These are phyloP conservation scores for Lepidurus arcticus DNA, from an alignment of 1,140 invertebrate genomes.

Conservation along the genomic window DNA sequence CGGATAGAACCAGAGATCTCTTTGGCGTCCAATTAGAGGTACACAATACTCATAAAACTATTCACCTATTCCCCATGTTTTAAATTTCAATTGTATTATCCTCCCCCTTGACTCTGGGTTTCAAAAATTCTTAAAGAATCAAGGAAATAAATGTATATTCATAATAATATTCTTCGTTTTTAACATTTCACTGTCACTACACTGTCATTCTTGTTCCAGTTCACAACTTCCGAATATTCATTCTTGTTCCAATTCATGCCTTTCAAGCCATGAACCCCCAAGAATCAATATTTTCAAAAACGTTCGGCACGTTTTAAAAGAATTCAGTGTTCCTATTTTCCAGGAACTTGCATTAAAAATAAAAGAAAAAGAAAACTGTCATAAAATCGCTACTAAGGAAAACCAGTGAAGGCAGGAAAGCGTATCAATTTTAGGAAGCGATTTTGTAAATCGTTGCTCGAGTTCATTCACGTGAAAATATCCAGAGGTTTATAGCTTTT, in stretches of 20 bases:
- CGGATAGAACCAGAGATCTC: slow-evolving; percentile 51
- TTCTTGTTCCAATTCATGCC: too few relatives aligned
- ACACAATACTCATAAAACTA: slow-evolving; percentile 38
- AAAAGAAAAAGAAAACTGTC: neutral
- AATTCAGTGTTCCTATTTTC: neutral
- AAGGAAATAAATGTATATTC: too few relatives aligned
- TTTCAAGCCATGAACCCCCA: too few relatives aligned
- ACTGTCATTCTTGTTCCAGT: too few relatives aligned
- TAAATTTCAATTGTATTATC: too few relatives aligned
- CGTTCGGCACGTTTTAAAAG: too few relatives aligned
- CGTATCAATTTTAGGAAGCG: neutral
- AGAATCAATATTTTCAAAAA: too few relatives aligned
- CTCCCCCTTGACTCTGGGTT: too few relatives aligned
- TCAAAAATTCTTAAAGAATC: too few relatives aligned
- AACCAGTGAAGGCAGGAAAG: neutral
- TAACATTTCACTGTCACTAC: too few relatives aligned
- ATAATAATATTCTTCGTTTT: too few relatives aligned
- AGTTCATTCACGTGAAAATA: neutral
- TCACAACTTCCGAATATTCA: too few relatives aligned
- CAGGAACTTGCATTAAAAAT: neutral
- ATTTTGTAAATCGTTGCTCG: neutral
- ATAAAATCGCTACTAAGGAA: neutral
- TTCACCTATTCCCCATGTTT: neutral
- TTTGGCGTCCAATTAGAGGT: slow-evolving; percentile 60
- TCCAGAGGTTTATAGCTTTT: neutral